phyloP scores from a whole-genome alignment of 2,797 vertebrate genomes.

The Phoebastria nigripes region DNA sequence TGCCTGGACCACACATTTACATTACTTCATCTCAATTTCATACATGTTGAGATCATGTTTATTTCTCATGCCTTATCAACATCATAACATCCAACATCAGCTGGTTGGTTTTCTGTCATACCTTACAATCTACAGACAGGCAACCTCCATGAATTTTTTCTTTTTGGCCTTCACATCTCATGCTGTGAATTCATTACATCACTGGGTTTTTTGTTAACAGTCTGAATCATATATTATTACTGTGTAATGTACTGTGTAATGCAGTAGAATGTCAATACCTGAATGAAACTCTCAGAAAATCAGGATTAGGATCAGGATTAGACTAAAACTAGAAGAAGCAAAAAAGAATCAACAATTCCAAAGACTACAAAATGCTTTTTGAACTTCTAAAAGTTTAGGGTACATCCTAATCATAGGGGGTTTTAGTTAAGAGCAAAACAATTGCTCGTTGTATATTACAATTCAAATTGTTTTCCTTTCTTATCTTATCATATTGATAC shows the following conservation, averaged over 20 bases:
- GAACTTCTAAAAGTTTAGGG: neutral
- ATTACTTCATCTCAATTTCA: neutral
- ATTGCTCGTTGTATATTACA: neutral
- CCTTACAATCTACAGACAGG: neutral
- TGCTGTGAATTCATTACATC: neutral
- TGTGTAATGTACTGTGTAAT: no score
- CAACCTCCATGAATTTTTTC: neutral
- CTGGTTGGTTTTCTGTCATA: neutral
- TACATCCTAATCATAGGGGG: fast-evolving
- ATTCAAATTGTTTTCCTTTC: neutral
- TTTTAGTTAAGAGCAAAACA: neutral
- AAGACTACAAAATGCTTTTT: neutral
- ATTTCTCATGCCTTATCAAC: neutral
- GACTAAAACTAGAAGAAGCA: neutral
- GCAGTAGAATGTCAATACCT: neutral
- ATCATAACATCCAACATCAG: neutral
- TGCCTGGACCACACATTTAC: neutral
- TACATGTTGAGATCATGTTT: neutral
- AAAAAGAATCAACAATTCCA: neutral
- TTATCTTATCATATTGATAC: neutral
- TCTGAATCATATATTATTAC: neutral
- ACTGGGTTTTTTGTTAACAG: neutral
- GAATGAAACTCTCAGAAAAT: neutral
- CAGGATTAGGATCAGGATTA: neutral
- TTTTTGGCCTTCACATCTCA: neutral